Conservation (phyloP, 2,888 invertebrate species). For the Tinea pellionella region DNA sequence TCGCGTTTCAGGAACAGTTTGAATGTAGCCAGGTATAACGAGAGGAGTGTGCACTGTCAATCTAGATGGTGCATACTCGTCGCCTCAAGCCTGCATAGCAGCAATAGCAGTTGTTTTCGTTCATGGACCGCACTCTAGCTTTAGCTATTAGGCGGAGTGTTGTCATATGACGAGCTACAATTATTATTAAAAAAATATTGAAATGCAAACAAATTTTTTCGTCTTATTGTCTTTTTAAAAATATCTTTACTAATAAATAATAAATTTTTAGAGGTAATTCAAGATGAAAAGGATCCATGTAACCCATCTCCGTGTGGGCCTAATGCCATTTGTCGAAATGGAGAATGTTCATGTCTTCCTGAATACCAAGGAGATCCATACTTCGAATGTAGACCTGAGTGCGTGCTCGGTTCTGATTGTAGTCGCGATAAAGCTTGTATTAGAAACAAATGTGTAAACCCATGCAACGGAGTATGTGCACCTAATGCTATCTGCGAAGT, state of each 20-base stretch:
- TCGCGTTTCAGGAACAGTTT: too few relatives aligned
- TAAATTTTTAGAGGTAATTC: slow-evolving; percentile 31
- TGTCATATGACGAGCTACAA: too few relatives aligned
- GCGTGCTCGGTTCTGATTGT: slow-evolving; percentile 76
- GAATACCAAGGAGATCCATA: slow-evolving; percentile 76
- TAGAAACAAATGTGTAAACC: slow-evolving; percentile 76
- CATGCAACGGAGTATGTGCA: slow-evolving; percentile 79
- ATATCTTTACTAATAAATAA: not conserved
- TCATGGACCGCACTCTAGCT: too few relatives aligned
- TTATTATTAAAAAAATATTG: too few relatives aligned
- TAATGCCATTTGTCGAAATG: slow-evolving; percentile 69
- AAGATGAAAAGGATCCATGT: slow-evolving; percentile 64
- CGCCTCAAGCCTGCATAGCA: too few relatives aligned
- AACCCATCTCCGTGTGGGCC: slow-evolving; percentile 76
- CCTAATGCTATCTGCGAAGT: slow-evolving; percentile 78
- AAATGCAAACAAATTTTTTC: too few relatives aligned
- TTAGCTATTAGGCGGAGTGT: too few relatives aligned
- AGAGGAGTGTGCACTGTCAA: too few relatives aligned
- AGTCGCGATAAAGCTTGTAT: slow-evolving; percentile 73
- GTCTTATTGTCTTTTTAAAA: too few relatives aligned
- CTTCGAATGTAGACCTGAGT: slow-evolving; percentile 77
- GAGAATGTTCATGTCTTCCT: slow-evolving; percentile 70
- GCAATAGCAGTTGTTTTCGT: too few relatives aligned
- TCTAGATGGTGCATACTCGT: too few relatives aligned
- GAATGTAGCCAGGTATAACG: too few relatives aligned